Evolutionary conservation across 2,797 vertebrate species (phyloP).

Genomic region (Poeciliopsis presidionis): DNA sequence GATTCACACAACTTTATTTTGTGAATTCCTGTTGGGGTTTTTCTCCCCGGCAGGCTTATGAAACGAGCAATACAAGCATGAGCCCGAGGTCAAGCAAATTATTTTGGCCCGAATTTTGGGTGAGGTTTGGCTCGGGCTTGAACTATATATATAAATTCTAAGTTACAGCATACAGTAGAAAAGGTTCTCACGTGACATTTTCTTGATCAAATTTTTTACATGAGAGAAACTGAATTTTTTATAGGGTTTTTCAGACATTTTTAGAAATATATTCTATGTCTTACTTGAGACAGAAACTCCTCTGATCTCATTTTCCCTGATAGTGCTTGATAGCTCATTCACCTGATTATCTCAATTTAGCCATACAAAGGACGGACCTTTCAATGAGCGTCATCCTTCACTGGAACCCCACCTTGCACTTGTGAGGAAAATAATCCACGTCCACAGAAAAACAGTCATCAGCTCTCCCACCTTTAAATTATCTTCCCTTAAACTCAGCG

Average conservation of each 20-base stretch:
- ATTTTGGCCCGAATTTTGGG: too few species aligned
- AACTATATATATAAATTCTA: too few species aligned
- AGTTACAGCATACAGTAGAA: background rate
- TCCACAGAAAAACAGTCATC: background rate
- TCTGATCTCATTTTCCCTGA: background rate
- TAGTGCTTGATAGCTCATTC: background rate
- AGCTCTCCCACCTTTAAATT: background rate
- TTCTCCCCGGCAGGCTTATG: too few species aligned
- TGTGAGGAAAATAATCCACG: background rate
- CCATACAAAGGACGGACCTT: constrained; percentile 1
- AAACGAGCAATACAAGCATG: too few species aligned
- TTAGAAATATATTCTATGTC: background rate
- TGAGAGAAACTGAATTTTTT: background rate
- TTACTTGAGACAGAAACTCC: background rate
- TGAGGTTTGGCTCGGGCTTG: too few species aligned
- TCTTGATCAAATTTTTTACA: background rate
- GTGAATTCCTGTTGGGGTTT: too few species aligned
- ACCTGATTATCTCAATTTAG: constrained; percentile 5
- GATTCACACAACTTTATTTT: too few species aligned
- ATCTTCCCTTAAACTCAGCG: background rate
- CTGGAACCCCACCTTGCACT: too few species aligned
- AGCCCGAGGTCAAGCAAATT: too few species aligned
- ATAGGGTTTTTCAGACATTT: background rate
- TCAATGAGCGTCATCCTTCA: background rate
- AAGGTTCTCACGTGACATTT: background rate